These are phyloP conservation scores for Trachemys scripta DNA, from an alignment of 2,113 vertebrate species.

Conservation along the genomic window DNA sequence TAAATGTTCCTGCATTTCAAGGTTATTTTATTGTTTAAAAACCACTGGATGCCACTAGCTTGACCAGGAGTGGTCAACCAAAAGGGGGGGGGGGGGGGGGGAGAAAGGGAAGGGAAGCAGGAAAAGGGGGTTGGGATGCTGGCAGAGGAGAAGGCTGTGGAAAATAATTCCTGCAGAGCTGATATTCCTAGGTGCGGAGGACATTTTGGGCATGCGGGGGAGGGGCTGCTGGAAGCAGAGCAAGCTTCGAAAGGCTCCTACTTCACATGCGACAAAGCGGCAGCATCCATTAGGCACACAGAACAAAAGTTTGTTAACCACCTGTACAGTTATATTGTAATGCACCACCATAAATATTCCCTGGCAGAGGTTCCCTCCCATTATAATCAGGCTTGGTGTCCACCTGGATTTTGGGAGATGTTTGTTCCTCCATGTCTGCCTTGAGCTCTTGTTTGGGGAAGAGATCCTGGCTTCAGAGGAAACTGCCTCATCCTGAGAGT, in stretches of 20 bases:
- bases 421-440: background rate
- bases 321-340: too few relatives aligned
- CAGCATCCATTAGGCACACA: too few relatives aligned
- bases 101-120: background rate
- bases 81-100: fast-evolving
- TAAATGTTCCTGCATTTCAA: background rate
- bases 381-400: too few relatives aligned
- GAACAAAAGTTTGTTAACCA: too few relatives aligned
- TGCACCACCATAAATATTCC: too few relatives aligned
- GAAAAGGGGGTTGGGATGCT: background rate
- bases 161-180: background rate
- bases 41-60: background rate
- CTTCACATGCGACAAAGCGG: too few relatives aligned
- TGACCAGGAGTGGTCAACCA: background rate
- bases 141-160: background rate
- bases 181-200: too few relatives aligned
- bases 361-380: too few relatives aligned
- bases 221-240: too few relatives aligned
- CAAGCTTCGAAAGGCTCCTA: too few relatives aligned
- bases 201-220: too few relatives aligned
- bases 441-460: background rate
- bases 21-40: background rate
- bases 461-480: background rate
- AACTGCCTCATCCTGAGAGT: background rate
- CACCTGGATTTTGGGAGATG: background rate